A percentile compares a stretch with the other conserved stretches of the same genome.
phyloP scores from a whole-genome alignment of 2,888 invertebrate species.

The Amphiduros pacificus region DNA sequence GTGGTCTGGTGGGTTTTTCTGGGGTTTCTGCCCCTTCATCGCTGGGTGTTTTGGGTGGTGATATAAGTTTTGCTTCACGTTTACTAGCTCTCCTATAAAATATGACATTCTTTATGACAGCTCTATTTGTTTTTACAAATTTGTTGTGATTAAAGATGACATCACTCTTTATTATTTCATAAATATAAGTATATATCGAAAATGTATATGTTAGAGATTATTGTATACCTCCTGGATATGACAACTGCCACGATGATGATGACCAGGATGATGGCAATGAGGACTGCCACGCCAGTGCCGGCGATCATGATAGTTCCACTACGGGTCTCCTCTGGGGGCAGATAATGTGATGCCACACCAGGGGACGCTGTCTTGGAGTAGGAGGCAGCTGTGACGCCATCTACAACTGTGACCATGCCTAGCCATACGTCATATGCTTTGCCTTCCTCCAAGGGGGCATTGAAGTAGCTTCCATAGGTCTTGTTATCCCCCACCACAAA shows the following conservation, averaged over 20 bases:
- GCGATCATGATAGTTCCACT: slow-evolving; percentile 20
- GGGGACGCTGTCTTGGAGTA: slow-evolving; percentile 46
- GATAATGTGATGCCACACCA: too few species aligned
- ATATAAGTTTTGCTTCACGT: too few species aligned
- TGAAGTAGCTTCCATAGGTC: slow-evolving; percentile 76
- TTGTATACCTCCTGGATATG: slow-evolving; percentile 1
- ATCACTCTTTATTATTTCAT: too few species aligned
- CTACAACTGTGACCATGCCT: slow-evolving; percentile 73
- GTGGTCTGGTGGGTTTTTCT: not conserved
- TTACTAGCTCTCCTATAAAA: too few species aligned
- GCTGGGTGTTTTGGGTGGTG: not conserved
- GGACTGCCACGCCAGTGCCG: slow-evolving; percentile 24
- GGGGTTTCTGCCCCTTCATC: not conserved
- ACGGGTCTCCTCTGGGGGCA: not conserved
- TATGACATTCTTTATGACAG: too few species aligned
- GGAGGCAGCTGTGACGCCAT: slow-evolving; percentile 64
- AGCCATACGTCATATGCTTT: slow-evolving; percentile 71
- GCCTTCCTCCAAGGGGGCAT: slow-evolving; percentile 73
- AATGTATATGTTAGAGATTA: too few species aligned
- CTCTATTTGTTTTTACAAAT: too few species aligned
- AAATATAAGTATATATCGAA: too few species aligned
- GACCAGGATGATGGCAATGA: slow-evolving; percentile 21
- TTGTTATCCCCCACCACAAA: slow-evolving; percentile 80
- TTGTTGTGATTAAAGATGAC: too few species aligned
- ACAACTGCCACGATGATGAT: slow-evolving; percentile 21